phyloP scores from a whole-genome alignment of 2,113 vertebrate genomes.

The Callorhinus ursinus region DNA sequence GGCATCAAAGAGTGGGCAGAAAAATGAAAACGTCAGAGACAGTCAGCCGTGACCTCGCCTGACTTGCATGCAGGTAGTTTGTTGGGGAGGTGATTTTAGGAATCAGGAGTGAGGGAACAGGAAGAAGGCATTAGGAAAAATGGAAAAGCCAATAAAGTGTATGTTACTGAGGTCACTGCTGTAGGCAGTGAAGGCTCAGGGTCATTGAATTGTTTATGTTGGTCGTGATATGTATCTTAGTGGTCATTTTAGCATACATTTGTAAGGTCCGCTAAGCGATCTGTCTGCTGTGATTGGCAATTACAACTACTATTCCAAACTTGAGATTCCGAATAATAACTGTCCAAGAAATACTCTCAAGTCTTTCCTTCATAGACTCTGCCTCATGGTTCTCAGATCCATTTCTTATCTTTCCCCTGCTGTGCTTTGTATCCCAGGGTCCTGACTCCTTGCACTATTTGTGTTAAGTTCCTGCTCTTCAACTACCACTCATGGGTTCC shows the following conservation, averaged over 20 bases:
- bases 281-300: not conserved
- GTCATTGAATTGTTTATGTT: not conserved
- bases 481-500: not conserved
- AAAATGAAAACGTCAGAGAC: conserved; percentile 44
- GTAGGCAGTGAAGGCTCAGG: not conserved
- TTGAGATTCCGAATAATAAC: not conserved
- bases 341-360: not conserved
- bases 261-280: conserved; percentile 1
- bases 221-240: not conserved
- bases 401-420: not conserved
- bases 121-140: not conserved
- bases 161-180: not conserved
- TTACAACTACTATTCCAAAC: not conserved
- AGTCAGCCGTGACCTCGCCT: not conserved
- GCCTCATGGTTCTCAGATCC: not conserved
- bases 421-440: conserved; percentile 2
- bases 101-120: not conserved
- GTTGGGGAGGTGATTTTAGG: conserved; percentile 9
- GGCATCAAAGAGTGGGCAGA: not conserved
- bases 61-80: conserved; percentile 28
- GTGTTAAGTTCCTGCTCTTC: conserved; percentile 47
- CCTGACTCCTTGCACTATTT: not conserved
- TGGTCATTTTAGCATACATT: not conserved
- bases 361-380: not conserved
- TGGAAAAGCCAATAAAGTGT: not conserved